Evolutionary conservation across 2,888 invertebrate genomes (phyloP).

Genomic region (Cancer borealis): DNA sequence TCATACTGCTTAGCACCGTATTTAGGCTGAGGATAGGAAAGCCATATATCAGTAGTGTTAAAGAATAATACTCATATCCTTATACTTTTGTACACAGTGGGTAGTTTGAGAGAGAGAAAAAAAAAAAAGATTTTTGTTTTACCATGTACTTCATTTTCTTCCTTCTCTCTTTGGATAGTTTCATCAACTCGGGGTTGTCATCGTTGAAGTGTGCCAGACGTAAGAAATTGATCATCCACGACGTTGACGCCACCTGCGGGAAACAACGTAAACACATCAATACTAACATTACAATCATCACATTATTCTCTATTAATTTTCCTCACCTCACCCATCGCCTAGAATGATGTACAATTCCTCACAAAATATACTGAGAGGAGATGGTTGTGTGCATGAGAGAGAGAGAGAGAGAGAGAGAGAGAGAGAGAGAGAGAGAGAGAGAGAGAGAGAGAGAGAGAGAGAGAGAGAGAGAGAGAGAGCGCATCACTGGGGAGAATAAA

Average conservation of each 20-base stretch:
- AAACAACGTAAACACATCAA: not conserved
- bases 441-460: too few relatives aligned
- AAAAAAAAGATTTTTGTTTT: too few relatives aligned
- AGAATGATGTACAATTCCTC: too few relatives aligned
- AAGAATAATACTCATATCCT: too few relatives aligned
- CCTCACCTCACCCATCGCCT: too few relatives aligned
- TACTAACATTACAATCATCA: not conserved
- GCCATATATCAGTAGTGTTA: not conserved
- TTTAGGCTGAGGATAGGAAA: not conserved
- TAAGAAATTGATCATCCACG: constrained; percentile 56
- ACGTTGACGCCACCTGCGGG: constrained; percentile 47
- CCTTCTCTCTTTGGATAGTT: too few relatives aligned
- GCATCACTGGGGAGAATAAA: too few relatives aligned
- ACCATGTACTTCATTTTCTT: too few relatives aligned
- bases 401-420: constrained; percentile 31
- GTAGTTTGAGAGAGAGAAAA: too few relatives aligned
- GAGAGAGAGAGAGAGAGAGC: too few relatives aligned
- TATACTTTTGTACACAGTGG: too few relatives aligned
- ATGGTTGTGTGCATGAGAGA: not conserved
- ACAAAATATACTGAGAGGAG: not conserved
- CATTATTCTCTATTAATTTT: not conserved
- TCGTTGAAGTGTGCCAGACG: constrained; percentile 60
- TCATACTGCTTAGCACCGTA: constrained; percentile 15
- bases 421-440: constrained; percentile 18
- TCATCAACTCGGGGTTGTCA: not conserved